Percentiles rank a stretch among this genome's conserved stretches.
Conservation (phyloP, 2,888 invertebrate species). For the Gymnosoma rotundatum region DNA sequence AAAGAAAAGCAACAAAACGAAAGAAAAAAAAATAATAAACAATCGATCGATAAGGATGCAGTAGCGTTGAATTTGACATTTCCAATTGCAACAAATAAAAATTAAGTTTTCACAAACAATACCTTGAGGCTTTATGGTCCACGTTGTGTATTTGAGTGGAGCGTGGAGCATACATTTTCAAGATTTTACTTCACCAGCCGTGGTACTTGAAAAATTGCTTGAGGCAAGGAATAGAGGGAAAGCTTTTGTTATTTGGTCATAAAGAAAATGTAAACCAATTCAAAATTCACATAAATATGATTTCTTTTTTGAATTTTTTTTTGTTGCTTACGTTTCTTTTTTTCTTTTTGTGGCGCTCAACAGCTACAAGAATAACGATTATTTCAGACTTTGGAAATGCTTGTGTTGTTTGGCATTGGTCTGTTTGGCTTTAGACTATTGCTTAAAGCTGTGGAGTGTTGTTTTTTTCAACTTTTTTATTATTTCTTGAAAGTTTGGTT, state of each 20-base stretch:
- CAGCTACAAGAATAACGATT: conserved; percentile 31
- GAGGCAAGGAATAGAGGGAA: conserved; percentile 19
- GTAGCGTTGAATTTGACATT: conserved; percentile 70
- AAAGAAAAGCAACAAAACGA: neutral
- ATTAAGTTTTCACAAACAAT: conserved; percentile 61
- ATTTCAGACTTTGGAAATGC: conserved; percentile 18
- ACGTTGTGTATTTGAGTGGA: neutral
- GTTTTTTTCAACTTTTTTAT: neutral
- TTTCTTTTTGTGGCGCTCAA: conserved; percentile 36
- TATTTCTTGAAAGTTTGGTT: conserved; percentile 27
- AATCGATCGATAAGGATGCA: conserved; percentile 69
- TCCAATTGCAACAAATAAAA: conserved; percentile 66
- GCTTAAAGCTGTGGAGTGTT: conserved; percentile 11
- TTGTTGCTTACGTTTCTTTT: neutral
- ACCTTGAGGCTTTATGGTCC: conserved; percentile 50
- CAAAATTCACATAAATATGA: conserved; percentile 58
- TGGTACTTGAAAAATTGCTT: conserved; percentile 8
- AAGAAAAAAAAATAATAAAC: conserved; percentile 3
- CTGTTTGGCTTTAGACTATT: conserved; percentile 42
- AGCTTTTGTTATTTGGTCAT: conserved; percentile 10
- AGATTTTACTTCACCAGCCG: conserved; percentile 12
- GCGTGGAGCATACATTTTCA: neutral
- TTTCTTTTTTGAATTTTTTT: conserved; percentile 3
- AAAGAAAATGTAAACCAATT: conserved; percentile 43
- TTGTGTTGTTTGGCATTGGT: conserved; percentile 29